Conservation (phyloP, 2,797 vertebrate species). For the Helicolenus hilgendorfi region DNA sequence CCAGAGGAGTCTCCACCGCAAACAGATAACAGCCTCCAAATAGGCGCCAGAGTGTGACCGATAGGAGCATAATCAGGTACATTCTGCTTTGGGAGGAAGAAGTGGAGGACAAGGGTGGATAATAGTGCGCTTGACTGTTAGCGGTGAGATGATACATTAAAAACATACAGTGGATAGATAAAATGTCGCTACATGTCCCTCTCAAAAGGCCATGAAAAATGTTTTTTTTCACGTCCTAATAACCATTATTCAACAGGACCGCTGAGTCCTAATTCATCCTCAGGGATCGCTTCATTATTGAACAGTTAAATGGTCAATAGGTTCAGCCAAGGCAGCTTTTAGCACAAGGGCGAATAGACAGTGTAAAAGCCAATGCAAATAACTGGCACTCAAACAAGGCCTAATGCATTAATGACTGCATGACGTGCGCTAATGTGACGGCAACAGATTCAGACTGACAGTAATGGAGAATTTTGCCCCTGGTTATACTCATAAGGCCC, state of each 20-base stretch:
- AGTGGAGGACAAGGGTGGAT: constrained; percentile 57
- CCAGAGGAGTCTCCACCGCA: constrained; percentile 76
- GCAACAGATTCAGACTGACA: constrained; percentile 94
- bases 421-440: constrained; percentile 90
- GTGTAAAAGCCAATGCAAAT: constrained; percentile 86
- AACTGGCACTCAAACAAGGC: constrained; percentile 85
- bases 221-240: constrained; percentile 9
- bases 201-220: constrained; percentile 12
- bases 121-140: constrained; percentile 57
- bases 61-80: constrained; percentile 83
- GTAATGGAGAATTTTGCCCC: constrained; percentile 97
- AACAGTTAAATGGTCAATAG: constrained; percentile 86
- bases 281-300: constrained; percentile 83
- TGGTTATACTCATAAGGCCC: constrained; percentile 87
- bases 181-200: background rate
- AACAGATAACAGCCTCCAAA: constrained; percentile 83
- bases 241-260: constrained; percentile 37
- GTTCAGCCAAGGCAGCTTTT: constrained; percentile 80
- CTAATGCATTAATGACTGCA: constrained; percentile 95
- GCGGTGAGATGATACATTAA: constrained; percentile 36
- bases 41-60: constrained; percentile 78
- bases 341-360: constrained; percentile 77
- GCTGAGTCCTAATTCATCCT: constrained; percentile 57
- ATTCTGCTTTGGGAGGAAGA: constrained; percentile 69
- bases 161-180: constrained; percentile 4